A percentile compares a stretch with the other conserved stretches of the same genome.
Evolutionary conservation across 2,113 vertebrate genomes (phyloP).

Genomic region (Pitta sordida): DNA sequence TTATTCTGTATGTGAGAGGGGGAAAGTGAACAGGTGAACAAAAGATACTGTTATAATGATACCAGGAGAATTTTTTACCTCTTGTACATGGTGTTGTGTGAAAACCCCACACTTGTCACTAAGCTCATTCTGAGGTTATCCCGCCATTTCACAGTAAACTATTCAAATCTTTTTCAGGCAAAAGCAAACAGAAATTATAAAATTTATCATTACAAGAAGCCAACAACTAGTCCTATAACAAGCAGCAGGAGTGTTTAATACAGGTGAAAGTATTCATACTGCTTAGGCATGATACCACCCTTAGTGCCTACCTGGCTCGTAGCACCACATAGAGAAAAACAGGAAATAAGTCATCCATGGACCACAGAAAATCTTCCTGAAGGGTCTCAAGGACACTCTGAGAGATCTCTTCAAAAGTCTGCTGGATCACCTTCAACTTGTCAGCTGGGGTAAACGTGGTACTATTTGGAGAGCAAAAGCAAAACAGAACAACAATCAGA

Average conservation of each 20-base stretch:
- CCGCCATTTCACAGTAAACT: neutral
- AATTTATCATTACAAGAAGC: neutral
- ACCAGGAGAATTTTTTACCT: neutral
- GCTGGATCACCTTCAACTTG: slow-evolving; percentile 96
- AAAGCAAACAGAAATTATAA: neutral
- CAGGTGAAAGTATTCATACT: neutral
- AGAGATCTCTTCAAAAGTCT: slow-evolving; percentile 97
- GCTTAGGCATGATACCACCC: neutral
- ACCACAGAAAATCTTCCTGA: slow-evolving; percentile 95
- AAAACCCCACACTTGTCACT: neutral
- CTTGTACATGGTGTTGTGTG: neutral
- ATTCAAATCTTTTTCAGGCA: neutral
- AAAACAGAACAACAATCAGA: neutral
- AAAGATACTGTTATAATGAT: neutral
- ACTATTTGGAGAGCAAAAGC: slow-evolving; percentile 68
- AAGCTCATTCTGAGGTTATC: neutral
- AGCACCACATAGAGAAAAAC: slow-evolving; percentile 98
- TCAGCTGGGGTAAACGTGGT: slow-evolving; percentile 96
- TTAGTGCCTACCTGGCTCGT: slow-evolving; percentile 83
- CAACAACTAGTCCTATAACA: rapidly evolving
- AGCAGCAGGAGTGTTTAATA: neutral
- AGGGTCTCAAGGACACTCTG: slow-evolving; percentile 87
- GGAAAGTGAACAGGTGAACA: neutral
- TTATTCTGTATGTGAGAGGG: slow-evolving; percentile 76
- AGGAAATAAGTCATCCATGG: slow-evolving; percentile 98